Conservation (phyloP, 2,888 invertebrate genomes). For the Isotomurus palustris region DNA sequence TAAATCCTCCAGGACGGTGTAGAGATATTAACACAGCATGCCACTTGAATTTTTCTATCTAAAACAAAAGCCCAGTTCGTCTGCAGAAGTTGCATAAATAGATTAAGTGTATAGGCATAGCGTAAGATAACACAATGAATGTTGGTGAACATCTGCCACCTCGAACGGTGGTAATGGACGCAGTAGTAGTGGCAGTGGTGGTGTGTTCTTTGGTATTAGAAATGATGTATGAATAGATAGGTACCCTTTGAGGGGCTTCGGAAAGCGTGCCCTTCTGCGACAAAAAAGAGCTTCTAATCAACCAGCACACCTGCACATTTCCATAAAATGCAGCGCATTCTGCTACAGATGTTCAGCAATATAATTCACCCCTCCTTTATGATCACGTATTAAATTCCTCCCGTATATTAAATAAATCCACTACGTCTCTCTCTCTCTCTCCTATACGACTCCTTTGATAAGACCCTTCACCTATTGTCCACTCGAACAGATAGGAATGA, state of each 20-base stretch:
- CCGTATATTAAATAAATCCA: too few relatives aligned
- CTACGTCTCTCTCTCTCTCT: too few relatives aligned
- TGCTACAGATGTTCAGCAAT: constrained; percentile 1
- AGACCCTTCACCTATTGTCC: too few relatives aligned
- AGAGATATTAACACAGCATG: too few relatives aligned
- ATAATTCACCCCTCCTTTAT: not conserved
- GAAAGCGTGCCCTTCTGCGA: constrained; percentile 1
- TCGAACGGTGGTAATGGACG: not conserved
- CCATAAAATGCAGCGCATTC: constrained; percentile 8
- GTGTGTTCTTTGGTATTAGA: too few relatives aligned
- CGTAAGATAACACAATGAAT: too few relatives aligned
- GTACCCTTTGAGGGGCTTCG: constrained; percentile 10
- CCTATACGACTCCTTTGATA: too few relatives aligned
- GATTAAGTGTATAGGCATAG: not conserved
- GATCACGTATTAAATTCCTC: not conserved
- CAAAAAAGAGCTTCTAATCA: not conserved
- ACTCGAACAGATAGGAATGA: too few relatives aligned
- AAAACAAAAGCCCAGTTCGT: too few relatives aligned
- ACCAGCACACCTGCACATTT: constrained; percentile 3
- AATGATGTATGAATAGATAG: too few relatives aligned
- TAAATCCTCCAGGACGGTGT: too few relatives aligned
- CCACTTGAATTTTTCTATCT: too few relatives aligned
- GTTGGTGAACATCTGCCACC: constrained; percentile 5
- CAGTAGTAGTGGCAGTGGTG: not conserved
- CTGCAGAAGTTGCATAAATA: not conserved